Conservation (phyloP, 2,888 invertebrate genomes). For the Branchinecta sandiegonensis region DNA sequence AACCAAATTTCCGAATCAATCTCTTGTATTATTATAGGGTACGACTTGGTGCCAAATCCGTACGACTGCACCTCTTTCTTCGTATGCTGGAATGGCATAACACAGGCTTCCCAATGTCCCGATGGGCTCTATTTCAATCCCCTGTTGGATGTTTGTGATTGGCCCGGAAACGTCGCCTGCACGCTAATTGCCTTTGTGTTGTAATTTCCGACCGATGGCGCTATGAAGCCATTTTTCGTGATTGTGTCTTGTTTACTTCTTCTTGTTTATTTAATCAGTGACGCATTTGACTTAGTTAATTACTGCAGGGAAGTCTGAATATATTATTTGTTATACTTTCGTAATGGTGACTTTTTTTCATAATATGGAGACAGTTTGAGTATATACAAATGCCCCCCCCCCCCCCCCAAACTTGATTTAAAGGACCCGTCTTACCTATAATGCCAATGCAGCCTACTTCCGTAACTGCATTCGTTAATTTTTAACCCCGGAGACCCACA, state of each 20-base stretch:
- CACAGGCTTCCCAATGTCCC: constrained; percentile 19
- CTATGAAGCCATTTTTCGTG: too few relatives aligned
- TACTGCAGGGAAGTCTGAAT: not conserved
- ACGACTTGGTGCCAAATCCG: constrained; percentile 14
- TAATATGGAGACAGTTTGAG: too few relatives aligned
- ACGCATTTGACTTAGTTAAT: not conserved
- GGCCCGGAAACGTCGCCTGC: constrained; percentile 21
- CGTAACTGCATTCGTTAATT: too few relatives aligned
- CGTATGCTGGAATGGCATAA: constrained; percentile 12
- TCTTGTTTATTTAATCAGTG: constrained; percentile 6
- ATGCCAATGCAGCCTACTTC: too few relatives aligned
- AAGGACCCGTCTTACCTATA: too few relatives aligned
- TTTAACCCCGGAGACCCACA: too few relatives aligned
- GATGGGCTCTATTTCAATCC: constrained; percentile 20
- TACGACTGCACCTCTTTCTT: constrained; percentile 21
- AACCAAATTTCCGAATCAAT: too few relatives aligned
- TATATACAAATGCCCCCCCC: too few relatives aligned
- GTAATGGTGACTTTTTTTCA: not conserved
- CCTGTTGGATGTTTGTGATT: constrained; percentile 22
- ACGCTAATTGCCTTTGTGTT: not conserved
- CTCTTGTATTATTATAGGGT: not conserved
- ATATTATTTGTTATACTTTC: not conserved
- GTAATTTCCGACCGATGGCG: not conserved
- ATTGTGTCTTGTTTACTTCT: too few relatives aligned
- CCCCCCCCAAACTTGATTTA: too few relatives aligned